Evolutionary conservation across 2,888 invertebrate genomes (phyloP).

Genomic region (Eilema griseolum): DNA sequence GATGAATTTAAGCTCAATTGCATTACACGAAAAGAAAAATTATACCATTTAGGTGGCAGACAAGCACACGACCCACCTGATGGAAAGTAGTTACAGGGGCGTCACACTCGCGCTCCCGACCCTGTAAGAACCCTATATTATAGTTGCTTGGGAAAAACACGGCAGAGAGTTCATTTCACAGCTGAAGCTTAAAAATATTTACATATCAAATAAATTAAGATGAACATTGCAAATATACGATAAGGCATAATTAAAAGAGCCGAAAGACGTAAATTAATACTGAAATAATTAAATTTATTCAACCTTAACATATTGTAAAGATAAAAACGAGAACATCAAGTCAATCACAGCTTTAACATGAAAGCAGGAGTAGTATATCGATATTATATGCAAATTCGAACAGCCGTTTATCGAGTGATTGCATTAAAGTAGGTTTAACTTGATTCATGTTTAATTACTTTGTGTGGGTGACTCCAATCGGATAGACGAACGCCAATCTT

Average conservation of each 20-base stretch:
- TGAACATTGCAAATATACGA: not conserved
- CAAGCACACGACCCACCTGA: too few species aligned
- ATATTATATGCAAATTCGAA: conserved; percentile 81
- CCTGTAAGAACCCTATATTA: too few species aligned
- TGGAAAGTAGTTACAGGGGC: too few species aligned
- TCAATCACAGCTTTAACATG: conserved; percentile 52
- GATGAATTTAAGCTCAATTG: too few species aligned
- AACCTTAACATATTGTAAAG: conserved; percentile 32
- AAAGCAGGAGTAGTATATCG: conserved; percentile 65
- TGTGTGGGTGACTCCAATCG: conserved; percentile 70
- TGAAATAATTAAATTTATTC: too few species aligned
- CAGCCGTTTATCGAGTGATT: conserved; percentile 81
- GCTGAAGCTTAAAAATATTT: too few species aligned
- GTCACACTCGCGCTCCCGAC: too few species aligned
- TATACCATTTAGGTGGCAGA: too few species aligned
- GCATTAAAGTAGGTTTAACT: conserved; percentile 69
- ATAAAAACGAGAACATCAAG: conserved; percentile 53
- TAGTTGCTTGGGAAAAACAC: too few species aligned
- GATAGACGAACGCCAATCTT: conserved; percentile 68
- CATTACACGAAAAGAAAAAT: too few species aligned
- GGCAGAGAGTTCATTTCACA: too few species aligned
- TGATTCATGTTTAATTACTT: conserved; percentile 75
- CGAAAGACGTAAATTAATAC: conserved; percentile 33
- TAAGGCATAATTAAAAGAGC: not conserved
- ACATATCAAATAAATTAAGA: too few species aligned